Conservation (phyloP, 1,140 invertebrate species). For the Venustaconcha ellipsiformis region DNA sequence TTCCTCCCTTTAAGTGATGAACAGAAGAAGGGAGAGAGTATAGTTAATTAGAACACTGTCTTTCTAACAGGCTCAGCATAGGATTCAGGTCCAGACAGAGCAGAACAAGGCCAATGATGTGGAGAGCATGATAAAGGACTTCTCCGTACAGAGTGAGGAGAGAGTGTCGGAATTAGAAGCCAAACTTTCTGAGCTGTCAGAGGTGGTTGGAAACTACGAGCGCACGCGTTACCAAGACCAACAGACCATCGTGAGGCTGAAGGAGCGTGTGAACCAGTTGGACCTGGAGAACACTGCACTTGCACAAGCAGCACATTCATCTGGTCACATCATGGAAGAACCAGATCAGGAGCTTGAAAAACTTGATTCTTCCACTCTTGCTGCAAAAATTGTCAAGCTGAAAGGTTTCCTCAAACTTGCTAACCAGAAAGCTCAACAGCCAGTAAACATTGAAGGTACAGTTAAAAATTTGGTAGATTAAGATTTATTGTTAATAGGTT, state of each 20-base stretch:
- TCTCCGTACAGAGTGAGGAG: conserved; percentile 76
- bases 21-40: too few species aligned
- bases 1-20: too few species aligned
- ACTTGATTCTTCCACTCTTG: conserved; percentile 50
- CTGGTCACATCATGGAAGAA: conserved; percentile 7
- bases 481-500: not conserved
- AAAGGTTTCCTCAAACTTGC: conserved; percentile 62
- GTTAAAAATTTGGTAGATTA: not conserved
- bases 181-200: conserved; percentile 83
- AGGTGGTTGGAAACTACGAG: conserved; percentile 84
- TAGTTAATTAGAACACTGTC: too few species aligned
- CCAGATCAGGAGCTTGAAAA: conserved; percentile 47
- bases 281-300: conserved; percentile 68
- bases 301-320: conserved; percentile 45
- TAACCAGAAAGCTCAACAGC: conserved; percentile 66
- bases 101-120: conserved; percentile 58
- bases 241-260: conserved; percentile 79
- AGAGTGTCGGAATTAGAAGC: conserved; percentile 83
- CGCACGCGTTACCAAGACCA: conserved; percentile 80
- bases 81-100: conserved; percentile 61
- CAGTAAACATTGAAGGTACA: conserved; percentile 67
- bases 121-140: conserved; percentile 56
- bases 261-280: conserved; percentile 70
- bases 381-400: conserved; percentile 61
- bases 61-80: conserved; percentile 71